Conservation (phyloP, 2,113 vertebrate genomes). For the Penelope pileata region DNA sequence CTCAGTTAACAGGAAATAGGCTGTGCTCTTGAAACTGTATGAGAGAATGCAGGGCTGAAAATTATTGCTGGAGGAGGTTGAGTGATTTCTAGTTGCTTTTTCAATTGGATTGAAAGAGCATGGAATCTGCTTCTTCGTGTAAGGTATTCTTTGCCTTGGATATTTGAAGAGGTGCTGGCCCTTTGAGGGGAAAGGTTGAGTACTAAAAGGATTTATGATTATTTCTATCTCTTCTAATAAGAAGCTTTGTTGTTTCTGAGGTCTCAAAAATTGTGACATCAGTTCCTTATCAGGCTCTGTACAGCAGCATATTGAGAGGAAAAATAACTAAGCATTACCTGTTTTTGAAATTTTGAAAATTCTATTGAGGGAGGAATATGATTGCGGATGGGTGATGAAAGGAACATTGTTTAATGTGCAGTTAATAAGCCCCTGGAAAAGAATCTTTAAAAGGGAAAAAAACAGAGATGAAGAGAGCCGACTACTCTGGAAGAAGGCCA, state of each 20-base stretch:
- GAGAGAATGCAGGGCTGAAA: background rate
- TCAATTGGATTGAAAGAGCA: background rate
- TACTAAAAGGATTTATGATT: background rate
- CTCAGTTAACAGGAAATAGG: background rate
- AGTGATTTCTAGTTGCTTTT: background rate
- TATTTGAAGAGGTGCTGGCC: background rate
- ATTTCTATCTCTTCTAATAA: background rate
- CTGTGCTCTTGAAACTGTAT: background rate
- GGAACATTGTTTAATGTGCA: background rate
- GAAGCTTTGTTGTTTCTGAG: background rate
- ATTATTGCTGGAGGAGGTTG: background rate
- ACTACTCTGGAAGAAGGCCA: background rate
- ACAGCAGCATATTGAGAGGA: background rate
- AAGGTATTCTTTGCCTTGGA: background rate
- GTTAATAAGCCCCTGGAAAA: background rate
- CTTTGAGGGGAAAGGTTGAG: background rate
- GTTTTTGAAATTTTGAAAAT: background rate
- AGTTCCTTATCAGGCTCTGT: background rate
- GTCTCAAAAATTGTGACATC: background rate
- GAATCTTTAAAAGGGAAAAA: background rate
- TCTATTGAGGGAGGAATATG: fast-evolving
- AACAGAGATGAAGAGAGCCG: background rate
- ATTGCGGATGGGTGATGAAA: background rate
- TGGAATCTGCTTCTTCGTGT: background rate
- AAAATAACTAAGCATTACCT: background rate